Conservation (phyloP, 2,888 invertebrate species). For the Zygothrica quintamaculata region DNA sequence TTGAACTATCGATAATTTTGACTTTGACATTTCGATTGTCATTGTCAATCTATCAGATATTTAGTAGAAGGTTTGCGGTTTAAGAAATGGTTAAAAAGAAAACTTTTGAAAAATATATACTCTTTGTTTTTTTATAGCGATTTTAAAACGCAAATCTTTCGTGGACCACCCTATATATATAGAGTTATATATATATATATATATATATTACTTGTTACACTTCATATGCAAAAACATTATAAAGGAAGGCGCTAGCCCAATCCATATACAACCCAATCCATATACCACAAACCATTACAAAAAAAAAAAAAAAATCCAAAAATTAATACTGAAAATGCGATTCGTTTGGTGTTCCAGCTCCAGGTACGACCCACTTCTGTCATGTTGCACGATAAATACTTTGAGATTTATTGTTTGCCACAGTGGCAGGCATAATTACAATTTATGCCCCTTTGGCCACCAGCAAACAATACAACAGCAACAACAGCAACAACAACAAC, state of each 20-base stretch:
- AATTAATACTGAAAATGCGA: too few species aligned
- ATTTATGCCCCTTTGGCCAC: slow-evolving; percentile 69
- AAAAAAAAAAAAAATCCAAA: background rate
- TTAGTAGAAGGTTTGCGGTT: too few species aligned
- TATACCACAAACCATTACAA: slow-evolving; percentile 3
- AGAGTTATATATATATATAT: too few species aligned
- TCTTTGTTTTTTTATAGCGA: too few species aligned
- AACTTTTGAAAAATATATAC: too few species aligned
- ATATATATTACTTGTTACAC: slow-evolving; percentile 29
- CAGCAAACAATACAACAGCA: slow-evolving; percentile 16
- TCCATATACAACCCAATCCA: slow-evolving; percentile 21
- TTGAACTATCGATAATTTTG: too few species aligned
- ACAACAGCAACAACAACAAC: too few species aligned
- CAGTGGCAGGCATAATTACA: slow-evolving; percentile 78
- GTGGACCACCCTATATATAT: too few species aligned
- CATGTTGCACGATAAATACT: slow-evolving; percentile 77
- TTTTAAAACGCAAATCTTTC: too few species aligned
- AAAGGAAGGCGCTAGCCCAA: slow-evolving; percentile 31
- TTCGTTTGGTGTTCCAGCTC: slow-evolving; percentile 27
- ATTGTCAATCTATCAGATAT: too few species aligned
- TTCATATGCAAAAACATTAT: slow-evolving; percentile 34
- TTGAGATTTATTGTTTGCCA: slow-evolving; percentile 74
- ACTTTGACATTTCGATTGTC: too few species aligned
- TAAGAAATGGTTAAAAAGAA: too few species aligned
- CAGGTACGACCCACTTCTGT: slow-evolving; percentile 75